These are phyloP conservation scores for Magallana ariakensis DNA, from an alignment of 1,140 invertebrate species.

Conservation along the genomic window DNA sequence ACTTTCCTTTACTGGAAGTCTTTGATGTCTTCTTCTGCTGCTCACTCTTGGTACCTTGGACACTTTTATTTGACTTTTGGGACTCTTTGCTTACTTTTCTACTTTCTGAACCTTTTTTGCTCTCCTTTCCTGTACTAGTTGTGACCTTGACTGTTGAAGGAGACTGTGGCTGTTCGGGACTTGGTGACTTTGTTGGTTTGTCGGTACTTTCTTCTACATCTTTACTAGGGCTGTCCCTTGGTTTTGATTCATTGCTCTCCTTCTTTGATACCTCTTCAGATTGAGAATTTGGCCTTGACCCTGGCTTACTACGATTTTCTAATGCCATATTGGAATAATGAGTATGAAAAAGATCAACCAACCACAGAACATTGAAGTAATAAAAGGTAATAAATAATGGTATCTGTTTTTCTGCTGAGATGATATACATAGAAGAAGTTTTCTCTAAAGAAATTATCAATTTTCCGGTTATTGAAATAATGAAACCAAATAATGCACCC, in stretches of 20 bases:
- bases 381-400: too few relatives aligned
- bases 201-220: background rate
- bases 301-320: background rate
- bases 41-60: background rate
- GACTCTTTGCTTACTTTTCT: slow-evolving; percentile 14
- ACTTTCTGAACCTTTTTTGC: background rate
- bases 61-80: background rate
- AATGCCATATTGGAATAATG: background rate
- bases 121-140: background rate
- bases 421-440: too few relatives aligned
- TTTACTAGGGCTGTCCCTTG: background rate
- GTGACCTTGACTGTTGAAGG: background rate
- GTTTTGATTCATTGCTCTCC: slow-evolving; percentile 7
- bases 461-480: too few relatives aligned
- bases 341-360: background rate
- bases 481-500: too few relatives aligned
- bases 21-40: slow-evolving; percentile 19
- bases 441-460: too few relatives aligned
- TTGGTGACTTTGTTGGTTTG: slow-evolving; percentile 7
- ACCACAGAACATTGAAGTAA: background rate
- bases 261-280: background rate
- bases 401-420: too few relatives aligned
- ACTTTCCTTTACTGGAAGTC: background rate
- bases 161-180: background rate
- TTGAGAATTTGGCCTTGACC: background rate